A percentile compares a stretch with the other conserved stretches of the same genome.
Conservation (phyloP, 1,140 invertebrate genomes). For the Akabosia matsudoensis region DNA sequence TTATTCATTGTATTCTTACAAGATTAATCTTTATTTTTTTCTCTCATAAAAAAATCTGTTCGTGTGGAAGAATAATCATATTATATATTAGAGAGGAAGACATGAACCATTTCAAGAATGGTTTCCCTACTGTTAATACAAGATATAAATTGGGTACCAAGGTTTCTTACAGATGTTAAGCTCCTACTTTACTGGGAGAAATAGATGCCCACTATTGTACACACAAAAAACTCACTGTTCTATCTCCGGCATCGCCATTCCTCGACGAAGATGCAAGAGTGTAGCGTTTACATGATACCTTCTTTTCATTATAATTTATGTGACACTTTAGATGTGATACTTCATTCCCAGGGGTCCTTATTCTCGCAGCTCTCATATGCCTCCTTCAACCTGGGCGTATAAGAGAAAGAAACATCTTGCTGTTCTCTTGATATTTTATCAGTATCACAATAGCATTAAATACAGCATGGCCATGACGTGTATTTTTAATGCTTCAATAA, state of each 20-base stretch:
- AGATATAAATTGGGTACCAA: background rate
- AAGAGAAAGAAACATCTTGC: too few relatives aligned
- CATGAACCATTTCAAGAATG: background rate
- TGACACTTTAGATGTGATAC: conserved; percentile 45
- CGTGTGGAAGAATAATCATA: background rate
- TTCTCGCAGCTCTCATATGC: background rate
- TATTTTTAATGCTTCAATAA: too few relatives aligned
- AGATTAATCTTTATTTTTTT: background rate
- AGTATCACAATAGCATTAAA: too few relatives aligned
- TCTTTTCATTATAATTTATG: conserved; percentile 39
- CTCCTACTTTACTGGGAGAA: background rate
- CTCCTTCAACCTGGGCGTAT: too few relatives aligned
- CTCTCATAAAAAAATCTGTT: background rate
- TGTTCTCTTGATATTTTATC: too few relatives aligned
- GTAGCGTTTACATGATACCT: too few relatives aligned
- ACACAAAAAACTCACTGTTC: too few relatives aligned
- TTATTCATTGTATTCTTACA: background rate
- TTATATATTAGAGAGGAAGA: background rate
- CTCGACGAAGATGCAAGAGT: too few relatives aligned
- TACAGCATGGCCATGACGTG: too few relatives aligned
- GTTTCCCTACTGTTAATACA: background rate
- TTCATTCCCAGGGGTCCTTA: conserved; percentile 44
- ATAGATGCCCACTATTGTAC: too few relatives aligned
- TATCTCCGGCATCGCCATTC: too few relatives aligned
- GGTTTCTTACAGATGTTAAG: background rate